Conservation (phyloP, 2,797 vertebrate genomes). For the Alosa sapidissima region DNA sequence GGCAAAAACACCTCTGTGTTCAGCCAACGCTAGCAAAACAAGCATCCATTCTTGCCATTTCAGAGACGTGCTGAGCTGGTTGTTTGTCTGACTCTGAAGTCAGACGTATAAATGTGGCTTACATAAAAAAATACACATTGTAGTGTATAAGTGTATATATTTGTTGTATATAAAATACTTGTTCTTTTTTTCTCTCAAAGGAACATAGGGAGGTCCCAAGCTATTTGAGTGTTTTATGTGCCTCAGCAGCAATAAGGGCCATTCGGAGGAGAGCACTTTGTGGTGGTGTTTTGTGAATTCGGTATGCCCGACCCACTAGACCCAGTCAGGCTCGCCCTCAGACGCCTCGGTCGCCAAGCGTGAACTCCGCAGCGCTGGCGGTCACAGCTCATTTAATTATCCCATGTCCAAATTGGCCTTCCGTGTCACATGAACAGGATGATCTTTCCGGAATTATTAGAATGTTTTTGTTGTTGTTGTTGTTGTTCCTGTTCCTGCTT, state of each 20-base stretch:
- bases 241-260: not conserved
- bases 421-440: slow-evolving; percentile 13
- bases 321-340: no score
- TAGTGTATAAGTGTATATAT: not conserved
- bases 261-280: not conserved
- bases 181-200: not conserved
- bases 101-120: not conserved
- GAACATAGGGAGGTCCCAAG: not conserved
- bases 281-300: not conserved
- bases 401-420: slow-evolving; percentile 18
- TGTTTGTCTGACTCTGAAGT: not conserved
- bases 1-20: not conserved
- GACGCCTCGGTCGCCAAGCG: not conserved
- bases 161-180: not conserved
- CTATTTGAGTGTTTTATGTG: not conserved
- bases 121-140: not conserved
- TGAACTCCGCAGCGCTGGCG: not conserved
- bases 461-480: not conserved
- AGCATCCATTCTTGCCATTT: not conserved
- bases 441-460: slow-evolving; percentile 20
- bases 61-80: not conserved
- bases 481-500: not conserved
- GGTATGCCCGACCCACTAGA: not conserved
- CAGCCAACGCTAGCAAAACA: not conserved
- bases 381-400: slow-evolving; percentile 7